Evolutionary conservation across 53 echinoderm and acorn worm species (phyloP).

Genomic region (Henricia sp.): DNA sequence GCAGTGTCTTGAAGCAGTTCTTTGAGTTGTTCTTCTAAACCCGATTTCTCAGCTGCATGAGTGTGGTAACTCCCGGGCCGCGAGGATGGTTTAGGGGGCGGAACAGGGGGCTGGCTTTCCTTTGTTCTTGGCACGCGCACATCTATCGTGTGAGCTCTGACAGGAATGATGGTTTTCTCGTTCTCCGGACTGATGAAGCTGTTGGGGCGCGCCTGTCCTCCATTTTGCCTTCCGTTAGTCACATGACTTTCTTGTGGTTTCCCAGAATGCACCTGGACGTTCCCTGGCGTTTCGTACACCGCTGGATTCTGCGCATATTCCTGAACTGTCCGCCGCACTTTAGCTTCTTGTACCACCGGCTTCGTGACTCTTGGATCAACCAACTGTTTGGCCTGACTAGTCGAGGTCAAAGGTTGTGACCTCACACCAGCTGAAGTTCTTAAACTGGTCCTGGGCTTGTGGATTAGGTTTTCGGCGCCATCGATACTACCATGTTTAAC

Average conservation of each 20-base stretch:
- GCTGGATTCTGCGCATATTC: slow-evolving; percentile 50
- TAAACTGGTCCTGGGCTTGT: slow-evolving; percentile 30
- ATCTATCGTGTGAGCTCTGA: slow-evolving; percentile 62
- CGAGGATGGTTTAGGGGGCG: slow-evolving; percentile 36
- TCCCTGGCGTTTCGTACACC: slow-evolving; percentile 39
- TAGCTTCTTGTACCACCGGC: slow-evolving; percentile 62
- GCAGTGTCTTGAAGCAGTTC: slow-evolving; percentile 51
- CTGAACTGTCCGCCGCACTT: slow-evolving; percentile 48
- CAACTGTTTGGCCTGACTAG: slow-evolving; percentile 44
- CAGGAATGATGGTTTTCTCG: slow-evolving; percentile 37
- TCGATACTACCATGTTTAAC: slow-evolving; percentile 1
- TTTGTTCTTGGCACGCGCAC: slow-evolving; percentile 10
- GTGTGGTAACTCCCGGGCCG: slow-evolving; percentile 80
- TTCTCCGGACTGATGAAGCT: slow-evolving; percentile 68
- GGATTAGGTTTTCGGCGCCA: slow-evolving; percentile 1
- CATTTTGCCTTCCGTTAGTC: neutral
- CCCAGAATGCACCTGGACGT: slow-evolving; percentile 3
- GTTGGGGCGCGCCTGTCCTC: slow-evolving; percentile 55
- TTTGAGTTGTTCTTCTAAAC: slow-evolving; percentile 73
- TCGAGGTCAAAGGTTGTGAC: slow-evolving; percentile 48
- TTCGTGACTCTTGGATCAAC: slow-evolving; percentile 57
- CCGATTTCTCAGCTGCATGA: slow-evolving; percentile 63
- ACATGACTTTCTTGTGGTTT: neutral
- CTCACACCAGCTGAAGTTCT: slow-evolving; percentile 38
- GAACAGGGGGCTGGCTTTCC: slow-evolving; percentile 43